Percentiles rank a stretch among this genome's conserved stretches.
Evolutionary conservation across 2,113 vertebrate genomes (phyloP).

Genomic region (Apeltes quadracus): DNA sequence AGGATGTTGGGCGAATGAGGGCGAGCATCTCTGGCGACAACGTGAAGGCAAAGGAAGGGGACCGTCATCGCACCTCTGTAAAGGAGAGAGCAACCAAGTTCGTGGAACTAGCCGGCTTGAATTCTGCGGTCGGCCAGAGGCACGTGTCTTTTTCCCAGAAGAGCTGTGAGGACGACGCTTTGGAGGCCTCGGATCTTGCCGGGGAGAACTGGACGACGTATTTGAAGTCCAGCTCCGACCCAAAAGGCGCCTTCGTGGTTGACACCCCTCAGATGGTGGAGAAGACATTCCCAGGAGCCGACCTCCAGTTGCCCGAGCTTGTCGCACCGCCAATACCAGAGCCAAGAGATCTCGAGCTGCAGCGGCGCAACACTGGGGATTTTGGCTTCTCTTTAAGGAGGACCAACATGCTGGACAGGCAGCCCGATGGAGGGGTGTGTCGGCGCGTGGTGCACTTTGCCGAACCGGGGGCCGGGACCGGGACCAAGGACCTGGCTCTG

Average conservation of each 20-base stretch:
- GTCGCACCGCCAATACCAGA: constrained; percentile 80
- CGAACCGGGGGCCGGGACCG: constrained; percentile 89
- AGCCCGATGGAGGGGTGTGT: constrained; percentile 85
- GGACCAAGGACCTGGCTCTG: constrained; percentile 87
- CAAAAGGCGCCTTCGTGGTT: constrained; percentile 56
- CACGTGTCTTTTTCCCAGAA: constrained; percentile 86
- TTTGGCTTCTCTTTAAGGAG: constrained; percentile 96
- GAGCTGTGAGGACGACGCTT: constrained; percentile 84
- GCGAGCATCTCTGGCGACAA: constrained; percentile 85
- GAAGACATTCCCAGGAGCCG: constrained; percentile 83
- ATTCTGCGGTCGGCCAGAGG: constrained; percentile 83
- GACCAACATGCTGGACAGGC: constrained; percentile 91
- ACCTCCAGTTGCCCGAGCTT: constrained; percentile 85
- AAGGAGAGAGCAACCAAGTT: constrained; percentile 91
- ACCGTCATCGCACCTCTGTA: constrained; percentile 83
- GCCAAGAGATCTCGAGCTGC: constrained; percentile 88
- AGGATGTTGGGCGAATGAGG: constrained; percentile 83
- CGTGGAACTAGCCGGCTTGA: constrained; percentile 87
- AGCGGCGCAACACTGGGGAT: constrained; percentile 91
- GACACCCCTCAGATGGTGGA: constrained; percentile 84
- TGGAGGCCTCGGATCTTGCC: constrained; percentile 81
- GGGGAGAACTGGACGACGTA: constrained; percentile 80
- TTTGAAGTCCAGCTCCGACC: constrained; percentile 76
- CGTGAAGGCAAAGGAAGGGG: constrained; percentile 59
- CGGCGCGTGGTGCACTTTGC: constrained; percentile 93